phyloP scores from a whole-genome alignment of 2,888 invertebrate species.

The Megastigmus dorsalis region DNA sequence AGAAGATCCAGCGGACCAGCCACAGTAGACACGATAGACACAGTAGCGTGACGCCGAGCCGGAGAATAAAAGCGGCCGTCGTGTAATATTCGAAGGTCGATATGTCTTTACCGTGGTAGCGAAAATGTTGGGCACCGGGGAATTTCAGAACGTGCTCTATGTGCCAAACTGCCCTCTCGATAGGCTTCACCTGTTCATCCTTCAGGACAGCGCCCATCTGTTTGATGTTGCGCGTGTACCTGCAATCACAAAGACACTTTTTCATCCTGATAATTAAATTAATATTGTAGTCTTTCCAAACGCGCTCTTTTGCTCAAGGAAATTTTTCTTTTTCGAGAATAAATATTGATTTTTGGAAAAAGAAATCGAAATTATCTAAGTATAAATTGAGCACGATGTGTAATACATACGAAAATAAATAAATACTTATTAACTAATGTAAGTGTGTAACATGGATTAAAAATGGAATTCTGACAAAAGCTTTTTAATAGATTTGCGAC shows the following conservation, averaged over 20 bases:
- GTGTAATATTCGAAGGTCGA: conserved; percentile 62
- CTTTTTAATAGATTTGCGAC: neutral
- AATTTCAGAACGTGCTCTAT: conserved; percentile 70
- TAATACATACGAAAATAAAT: too few relatives aligned
- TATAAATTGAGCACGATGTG: too few relatives aligned
- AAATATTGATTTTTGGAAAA: too few relatives aligned
- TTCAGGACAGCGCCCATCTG: conserved; percentile 62
- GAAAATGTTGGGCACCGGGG: conserved; percentile 64
- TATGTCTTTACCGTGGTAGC: conserved; percentile 66
- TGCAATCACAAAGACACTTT: conserved; percentile 51
- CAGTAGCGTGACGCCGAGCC: neutral
- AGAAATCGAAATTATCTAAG: too few relatives aligned
- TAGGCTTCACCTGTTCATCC: conserved; percentile 66
- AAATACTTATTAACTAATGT: too few relatives aligned
- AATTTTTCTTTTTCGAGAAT: too few relatives aligned
- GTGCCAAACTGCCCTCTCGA: conserved; percentile 67
- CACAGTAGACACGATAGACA: neutral
- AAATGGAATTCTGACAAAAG: neutral
- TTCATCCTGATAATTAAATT: conserved; percentile 12
- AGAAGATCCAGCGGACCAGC: neutral
- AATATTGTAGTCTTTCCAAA: too few relatives aligned
- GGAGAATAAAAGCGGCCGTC: conserved; percentile 40
- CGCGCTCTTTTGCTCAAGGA: too few relatives aligned
- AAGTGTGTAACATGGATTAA: too few relatives aligned
- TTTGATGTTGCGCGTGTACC: conserved; percentile 62